Base-by-base conservation (phyloP, 2,888 invertebrate genomes). In the Nephrocerus scutellatus region DNA sequence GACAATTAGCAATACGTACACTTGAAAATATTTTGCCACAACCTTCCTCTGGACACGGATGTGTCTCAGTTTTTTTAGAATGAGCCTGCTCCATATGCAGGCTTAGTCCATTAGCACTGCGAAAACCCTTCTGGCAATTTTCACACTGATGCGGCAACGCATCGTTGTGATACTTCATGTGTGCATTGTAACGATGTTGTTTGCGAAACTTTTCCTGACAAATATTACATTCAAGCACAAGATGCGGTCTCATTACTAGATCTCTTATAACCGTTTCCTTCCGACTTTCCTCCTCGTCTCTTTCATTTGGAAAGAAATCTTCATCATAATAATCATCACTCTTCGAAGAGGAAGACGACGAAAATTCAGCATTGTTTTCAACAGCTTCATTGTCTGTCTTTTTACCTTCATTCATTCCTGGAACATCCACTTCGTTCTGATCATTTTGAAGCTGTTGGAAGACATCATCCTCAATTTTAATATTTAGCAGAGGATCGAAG, bases 131-230 rank as follows among this genome's bases (percentile, higher is more conserved):
- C 28, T 54, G 54, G 47, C 63, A 63, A 29, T 50, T 48, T 26
- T 59, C 60, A 36, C 63, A 63, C 40, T 66, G 62, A 43, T 60
- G 59, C 13, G 63, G 60, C 36, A 62, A 43, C 20, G 62, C 49
- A 43, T 63, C 63, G 40, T 66, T 57, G 48, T 63, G 66, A 23
- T 57, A 56, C 18, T 60, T 62, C 63, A 62, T 64, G 24, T 63
- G 63, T 33, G 60, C 60, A 37, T 60, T 55, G 22, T 66, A 61
- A 23, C 60, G 55, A 19, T 55, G 55, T 6, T 52, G 50, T 39
- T 64, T 63, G 28, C 59, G 60, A 35, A 63, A 63, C 25, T 56
- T 60, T 41, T 62, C 60, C 14, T 62, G 60, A 28, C 63, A 63
- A 30, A 63, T 60, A 29, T 63, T 59, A 33, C 63, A 63, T 31